phyloP scores from a whole-genome alignment of 2,888 invertebrate genomes.

The Dexiosoma caninum region DNA sequence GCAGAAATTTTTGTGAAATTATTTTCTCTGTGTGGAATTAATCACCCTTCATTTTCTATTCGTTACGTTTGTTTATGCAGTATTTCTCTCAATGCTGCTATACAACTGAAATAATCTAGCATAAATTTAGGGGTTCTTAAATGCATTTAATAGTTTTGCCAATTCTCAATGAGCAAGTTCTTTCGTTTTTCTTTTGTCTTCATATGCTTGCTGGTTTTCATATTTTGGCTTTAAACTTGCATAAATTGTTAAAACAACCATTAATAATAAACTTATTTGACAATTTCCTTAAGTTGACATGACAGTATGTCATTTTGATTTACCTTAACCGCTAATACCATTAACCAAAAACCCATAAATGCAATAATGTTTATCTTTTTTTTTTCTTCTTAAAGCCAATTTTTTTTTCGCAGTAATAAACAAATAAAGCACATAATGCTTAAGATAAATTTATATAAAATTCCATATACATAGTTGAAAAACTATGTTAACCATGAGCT shows the following conservation, averaged over 20 bases:
- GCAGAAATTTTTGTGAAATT: too few relatives aligned
- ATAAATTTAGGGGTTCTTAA: not conserved
- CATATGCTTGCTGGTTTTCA: not conserved
- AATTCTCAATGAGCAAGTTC: not conserved
- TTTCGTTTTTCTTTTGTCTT: not conserved
- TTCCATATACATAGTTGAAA: constrained; percentile 42
- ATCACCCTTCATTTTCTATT: too few relatives aligned
- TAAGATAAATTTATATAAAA: constrained; percentile 54
- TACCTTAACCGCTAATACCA: constrained; percentile 60
- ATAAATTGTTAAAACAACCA: constrained; percentile 43
- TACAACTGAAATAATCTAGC: too few relatives aligned
- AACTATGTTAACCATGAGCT: constrained; percentile 63
- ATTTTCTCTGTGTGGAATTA: too few relatives aligned
- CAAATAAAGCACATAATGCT: constrained; percentile 42
- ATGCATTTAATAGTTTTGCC: not conserved
- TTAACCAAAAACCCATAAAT: constrained; percentile 46
- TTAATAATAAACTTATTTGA: constrained; percentile 56
- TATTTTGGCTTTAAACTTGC: constrained; percentile 7
- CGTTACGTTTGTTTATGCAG: too few relatives aligned
- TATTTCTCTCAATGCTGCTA: too few relatives aligned
- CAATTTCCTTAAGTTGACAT: constrained; percentile 62
- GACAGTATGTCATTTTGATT: constrained; percentile 62
- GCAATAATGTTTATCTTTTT: constrained; percentile 15
- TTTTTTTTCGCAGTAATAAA: constrained; percentile 23
- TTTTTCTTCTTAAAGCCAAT: not conserved